Percentiles rank a stretch among this genome's conserved stretches.
These are phyloP conservation scores for Tetrao urogallus DNA, from an alignment of 2,113 vertebrate genomes.

Conservation along the genomic window DNA sequence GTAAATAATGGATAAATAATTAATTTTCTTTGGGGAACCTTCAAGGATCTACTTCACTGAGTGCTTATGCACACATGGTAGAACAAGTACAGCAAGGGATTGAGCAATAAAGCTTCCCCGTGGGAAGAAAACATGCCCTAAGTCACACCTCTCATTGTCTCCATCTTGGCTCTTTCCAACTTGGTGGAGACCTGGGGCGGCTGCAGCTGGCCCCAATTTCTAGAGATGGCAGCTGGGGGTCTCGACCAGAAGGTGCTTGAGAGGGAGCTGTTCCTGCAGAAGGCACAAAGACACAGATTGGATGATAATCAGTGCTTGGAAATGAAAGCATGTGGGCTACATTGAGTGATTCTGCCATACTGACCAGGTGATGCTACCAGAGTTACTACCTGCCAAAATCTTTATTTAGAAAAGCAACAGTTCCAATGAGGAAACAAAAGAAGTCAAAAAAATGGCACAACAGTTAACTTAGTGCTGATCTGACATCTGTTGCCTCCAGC, in stretches of 20 bases:
- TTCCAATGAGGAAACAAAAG: background rate
- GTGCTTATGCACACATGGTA: background rate
- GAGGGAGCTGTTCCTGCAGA: background rate
- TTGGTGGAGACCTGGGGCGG: background rate
- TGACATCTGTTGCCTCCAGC: background rate
- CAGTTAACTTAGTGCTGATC: background rate
- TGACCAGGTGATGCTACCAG: rapidly evolving
- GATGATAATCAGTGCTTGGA: background rate
- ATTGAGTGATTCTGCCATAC: rapidly evolving
- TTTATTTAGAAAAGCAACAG: background rate
- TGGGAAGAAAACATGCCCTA: background rate
- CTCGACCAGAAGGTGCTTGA: background rate
- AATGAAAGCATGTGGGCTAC: background rate
- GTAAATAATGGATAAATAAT: conserved; percentile 2
- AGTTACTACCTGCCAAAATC: background rate
- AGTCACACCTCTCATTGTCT: background rate
- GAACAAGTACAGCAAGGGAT: background rate
- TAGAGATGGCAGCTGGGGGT: background rate
- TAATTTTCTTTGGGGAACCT: conserved; percentile 2
- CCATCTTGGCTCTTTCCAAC: rapidly evolving
- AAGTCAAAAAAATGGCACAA: background rate
- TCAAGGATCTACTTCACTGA: background rate
- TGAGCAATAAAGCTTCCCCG: background rate
- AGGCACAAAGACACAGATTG: background rate
- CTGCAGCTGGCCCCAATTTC: background rate